These are phyloP conservation scores for Macrosoma leucophasiata DNA, from an alignment of 2,888 invertebrate species.

Conservation along the genomic window DNA sequence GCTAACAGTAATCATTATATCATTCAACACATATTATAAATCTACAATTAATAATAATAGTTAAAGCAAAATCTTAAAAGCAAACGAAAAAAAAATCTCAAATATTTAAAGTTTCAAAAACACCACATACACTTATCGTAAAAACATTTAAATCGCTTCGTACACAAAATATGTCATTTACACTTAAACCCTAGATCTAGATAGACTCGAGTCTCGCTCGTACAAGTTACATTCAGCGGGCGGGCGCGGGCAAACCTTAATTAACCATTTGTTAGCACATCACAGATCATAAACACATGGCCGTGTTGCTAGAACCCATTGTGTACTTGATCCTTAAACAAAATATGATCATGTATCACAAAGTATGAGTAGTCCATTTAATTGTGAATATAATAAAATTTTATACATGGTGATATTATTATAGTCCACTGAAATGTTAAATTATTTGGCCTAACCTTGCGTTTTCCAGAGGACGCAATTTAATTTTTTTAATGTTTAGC, in stretches of 20 bases:
- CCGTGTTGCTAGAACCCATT: background rate
- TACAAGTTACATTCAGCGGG: too few species aligned
- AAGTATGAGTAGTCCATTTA: too few species aligned
- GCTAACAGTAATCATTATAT: constrained; percentile 47
- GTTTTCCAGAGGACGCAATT: too few species aligned
- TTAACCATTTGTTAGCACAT: constrained; percentile 55
- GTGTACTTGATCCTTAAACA: background rate
- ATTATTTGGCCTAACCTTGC: too few species aligned
- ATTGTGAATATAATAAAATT: too few species aligned
- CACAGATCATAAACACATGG: constrained; percentile 57
- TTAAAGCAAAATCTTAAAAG: constrained; percentile 66
- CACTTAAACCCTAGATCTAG: constrained; percentile 37
- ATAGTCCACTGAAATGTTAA: too few species aligned
- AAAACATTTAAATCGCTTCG: constrained; percentile 39
- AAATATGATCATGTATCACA: too few species aligned
- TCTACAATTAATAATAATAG: constrained; percentile 41
- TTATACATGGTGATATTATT: too few species aligned
- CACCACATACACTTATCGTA: constrained; percentile 30
- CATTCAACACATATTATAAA: constrained; percentile 57
- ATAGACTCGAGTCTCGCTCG: too few species aligned
- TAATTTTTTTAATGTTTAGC: too few species aligned
- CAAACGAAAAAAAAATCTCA: constrained; percentile 47
- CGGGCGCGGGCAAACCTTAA: too few species aligned
- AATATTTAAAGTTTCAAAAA: constrained; percentile 40
- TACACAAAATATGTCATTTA: constrained; percentile 73